A percentile compares a stretch with the other conserved stretches of the same genome.
These are phyloP conservation scores for Cladopsammia gracilis DNA, from an alignment of 64 coral and sea anemone genomes.

Conservation along the genomic window DNA sequence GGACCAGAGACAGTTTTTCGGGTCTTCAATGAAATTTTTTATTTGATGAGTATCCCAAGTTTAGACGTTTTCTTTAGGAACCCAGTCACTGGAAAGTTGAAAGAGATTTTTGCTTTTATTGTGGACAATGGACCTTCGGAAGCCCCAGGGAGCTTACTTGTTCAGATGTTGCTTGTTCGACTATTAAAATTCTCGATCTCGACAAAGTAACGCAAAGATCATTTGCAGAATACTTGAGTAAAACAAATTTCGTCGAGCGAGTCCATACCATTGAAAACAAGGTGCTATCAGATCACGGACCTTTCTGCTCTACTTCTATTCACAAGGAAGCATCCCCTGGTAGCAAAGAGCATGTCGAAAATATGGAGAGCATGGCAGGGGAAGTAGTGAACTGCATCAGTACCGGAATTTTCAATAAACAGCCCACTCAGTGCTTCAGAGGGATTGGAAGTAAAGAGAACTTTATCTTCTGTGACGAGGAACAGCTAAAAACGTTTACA, in stretches of 20 bases:
- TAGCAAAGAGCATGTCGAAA: neutral
- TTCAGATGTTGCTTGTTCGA: slow-evolving; percentile 41
- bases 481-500: neutral
- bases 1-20: slow-evolving; percentile 51
- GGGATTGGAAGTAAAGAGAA: neutral
- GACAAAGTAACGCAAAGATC: neutral
- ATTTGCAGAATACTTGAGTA: slow-evolving; percentile 34
- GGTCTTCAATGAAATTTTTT: slow-evolving; percentile 71
- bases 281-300: neutral
- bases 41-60: slow-evolving; percentile 29
- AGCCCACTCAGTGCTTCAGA: neutral
- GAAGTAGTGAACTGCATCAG: neutral
- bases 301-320: neutral
- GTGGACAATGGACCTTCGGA: slow-evolving; percentile 66
- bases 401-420: neutral
- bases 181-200: neutral
- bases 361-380: slow-evolving; percentile 11
- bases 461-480: slow-evolving; percentile 20
- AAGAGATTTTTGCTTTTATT: slow-evolving; percentile 62
- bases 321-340: neutral
- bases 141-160: slow-evolving; percentile 40
- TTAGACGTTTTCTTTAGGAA: slow-evolving; percentile 47
- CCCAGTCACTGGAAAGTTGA: slow-evolving; percentile 32
- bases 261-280: slow-evolving; percentile 16
- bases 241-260: slow-evolving; percentile 2